phyloP scores from a whole-genome alignment of 2,113 vertebrate genomes.

The Syrrhaptes paradoxus region DNA sequence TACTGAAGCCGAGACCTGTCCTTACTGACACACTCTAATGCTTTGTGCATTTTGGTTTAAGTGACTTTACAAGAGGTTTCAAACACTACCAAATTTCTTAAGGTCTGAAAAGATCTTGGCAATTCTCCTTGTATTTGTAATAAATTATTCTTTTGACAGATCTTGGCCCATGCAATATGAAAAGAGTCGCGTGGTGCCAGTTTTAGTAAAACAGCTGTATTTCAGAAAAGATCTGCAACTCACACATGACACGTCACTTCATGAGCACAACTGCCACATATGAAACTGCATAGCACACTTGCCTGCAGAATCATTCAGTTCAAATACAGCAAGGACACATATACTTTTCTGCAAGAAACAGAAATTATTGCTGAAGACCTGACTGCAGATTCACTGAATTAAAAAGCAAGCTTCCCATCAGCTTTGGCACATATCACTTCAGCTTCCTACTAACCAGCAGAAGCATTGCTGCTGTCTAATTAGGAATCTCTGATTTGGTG shows the following conservation, averaged over 20 bases:
- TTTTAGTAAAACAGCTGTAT: neutral
- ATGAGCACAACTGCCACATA: neutral
- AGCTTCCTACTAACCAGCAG: neutral
- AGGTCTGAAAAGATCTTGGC: neutral
- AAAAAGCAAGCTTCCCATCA: neutral
- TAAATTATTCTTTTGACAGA: neutral
- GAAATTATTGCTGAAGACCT: neutral
- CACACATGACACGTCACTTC: neutral
- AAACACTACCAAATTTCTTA: neutral
- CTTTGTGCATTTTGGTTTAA: neutral
- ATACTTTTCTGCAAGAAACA: neutral
- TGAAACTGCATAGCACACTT: neutral
- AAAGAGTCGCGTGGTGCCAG: neutral
- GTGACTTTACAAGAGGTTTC: constrained; percentile 8
- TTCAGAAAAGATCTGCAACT: neutral
- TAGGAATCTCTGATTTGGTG: neutral
- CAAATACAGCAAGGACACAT: neutral
- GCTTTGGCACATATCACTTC: rapidly evolving
- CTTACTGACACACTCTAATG: neutral
- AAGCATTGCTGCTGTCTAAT: neutral
- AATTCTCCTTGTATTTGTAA: neutral
- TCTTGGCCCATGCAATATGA: neutral
- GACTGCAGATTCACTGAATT: neutral
- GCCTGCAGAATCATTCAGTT: constrained; percentile 14
- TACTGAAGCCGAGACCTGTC: neutral